Conservation (phyloP, 2,797 vertebrate genomes). For the Hybognathus amarus region DNA sequence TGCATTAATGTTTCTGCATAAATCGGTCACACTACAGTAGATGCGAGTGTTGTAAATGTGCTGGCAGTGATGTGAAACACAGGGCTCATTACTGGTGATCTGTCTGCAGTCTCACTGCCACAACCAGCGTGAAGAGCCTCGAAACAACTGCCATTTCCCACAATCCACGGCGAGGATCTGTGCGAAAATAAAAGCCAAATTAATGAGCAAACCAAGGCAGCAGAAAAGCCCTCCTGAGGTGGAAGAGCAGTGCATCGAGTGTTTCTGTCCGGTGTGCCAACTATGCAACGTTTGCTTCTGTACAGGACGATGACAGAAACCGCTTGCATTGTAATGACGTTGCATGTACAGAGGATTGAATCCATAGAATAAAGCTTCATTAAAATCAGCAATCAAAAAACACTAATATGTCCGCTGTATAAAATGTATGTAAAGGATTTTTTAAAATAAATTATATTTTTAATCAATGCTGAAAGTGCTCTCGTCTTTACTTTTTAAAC, state of each 20-base stretch:
- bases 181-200: conserved; percentile 18
- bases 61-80: not conserved
- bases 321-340: conserved; percentile 63
- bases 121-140: not conserved
- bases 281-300: conserved; percentile 93
- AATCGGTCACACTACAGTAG: not conserved
- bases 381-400: conserved; percentile 62
- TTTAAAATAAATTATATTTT: conserved; percentile 99
- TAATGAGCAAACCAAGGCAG: not conserved
- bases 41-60: not conserved
- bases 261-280: conserved; percentile 68
- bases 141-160: conserved; percentile 23
- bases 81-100: conserved; percentile 11
- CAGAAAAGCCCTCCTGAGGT: not conserved
- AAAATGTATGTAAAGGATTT: conserved; percentile 99
- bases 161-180: conserved; percentile 3
- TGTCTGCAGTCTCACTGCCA: conserved; percentile 1
- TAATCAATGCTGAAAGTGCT: conserved; percentile 85
- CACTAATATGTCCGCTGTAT: conserved; percentile 92
- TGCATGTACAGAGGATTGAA: conserved; percentile 77
- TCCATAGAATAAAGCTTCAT: conserved; percentile 68
- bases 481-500: not conserved
- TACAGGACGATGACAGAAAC: conserved; percentile 78
- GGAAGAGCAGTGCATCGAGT: not conserved
- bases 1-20: conserved; percentile 1